A percentile compares a stretch with the other conserved stretches of the same genome.
phyloP scores from a whole-genome alignment of 2,113 vertebrate species.

The Takifugu bimaculatus region DNA sequence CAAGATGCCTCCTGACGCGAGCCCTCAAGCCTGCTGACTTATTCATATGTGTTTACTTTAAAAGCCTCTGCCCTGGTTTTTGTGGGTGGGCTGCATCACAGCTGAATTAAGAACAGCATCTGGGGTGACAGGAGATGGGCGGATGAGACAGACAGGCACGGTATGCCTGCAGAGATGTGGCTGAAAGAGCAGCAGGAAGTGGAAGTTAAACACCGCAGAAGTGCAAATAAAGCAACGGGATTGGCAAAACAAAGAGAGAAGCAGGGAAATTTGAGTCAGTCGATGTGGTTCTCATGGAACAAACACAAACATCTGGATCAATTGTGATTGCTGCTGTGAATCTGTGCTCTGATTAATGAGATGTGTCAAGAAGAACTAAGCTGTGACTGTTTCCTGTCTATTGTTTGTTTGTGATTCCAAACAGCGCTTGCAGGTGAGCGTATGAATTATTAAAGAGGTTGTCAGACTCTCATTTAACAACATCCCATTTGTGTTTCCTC shows the following conservation, averaged over 20 bases:
- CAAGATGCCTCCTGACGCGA: constrained; percentile 71
- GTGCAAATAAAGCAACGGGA: not conserved
- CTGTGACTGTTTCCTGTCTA: constrained; percentile 9
- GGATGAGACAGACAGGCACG: constrained; percentile 22
- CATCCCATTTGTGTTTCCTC: constrained; percentile 16
- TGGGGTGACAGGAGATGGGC: constrained; percentile 18
- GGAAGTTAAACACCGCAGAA: not conserved
- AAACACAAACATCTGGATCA: constrained; percentile 15
- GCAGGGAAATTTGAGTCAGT: not conserved
- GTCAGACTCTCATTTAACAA: constrained; percentile 34
- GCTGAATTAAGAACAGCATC: constrained; percentile 56
- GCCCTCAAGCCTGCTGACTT: constrained; percentile 72
- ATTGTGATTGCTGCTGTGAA: constrained; percentile 19
- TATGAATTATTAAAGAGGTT: constrained; percentile 30
- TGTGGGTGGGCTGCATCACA: constrained; percentile 53
- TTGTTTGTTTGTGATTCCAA: constrained; percentile 12
- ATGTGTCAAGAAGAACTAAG: constrained; percentile 11
- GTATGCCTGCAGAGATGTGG: constrained; percentile 14
- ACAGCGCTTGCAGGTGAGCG: constrained; percentile 10
- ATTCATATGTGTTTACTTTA: constrained; percentile 75
- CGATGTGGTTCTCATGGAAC: not conserved
- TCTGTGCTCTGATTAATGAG: constrained; percentile 37
- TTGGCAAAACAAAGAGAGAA: not conserved
- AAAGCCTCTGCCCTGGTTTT: constrained; percentile 61
- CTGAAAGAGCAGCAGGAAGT: constrained; percentile 5